Evolutionary conservation across 2,113 vertebrate genomes (phyloP).

Genomic region (Brevimyrus niger): DNA sequence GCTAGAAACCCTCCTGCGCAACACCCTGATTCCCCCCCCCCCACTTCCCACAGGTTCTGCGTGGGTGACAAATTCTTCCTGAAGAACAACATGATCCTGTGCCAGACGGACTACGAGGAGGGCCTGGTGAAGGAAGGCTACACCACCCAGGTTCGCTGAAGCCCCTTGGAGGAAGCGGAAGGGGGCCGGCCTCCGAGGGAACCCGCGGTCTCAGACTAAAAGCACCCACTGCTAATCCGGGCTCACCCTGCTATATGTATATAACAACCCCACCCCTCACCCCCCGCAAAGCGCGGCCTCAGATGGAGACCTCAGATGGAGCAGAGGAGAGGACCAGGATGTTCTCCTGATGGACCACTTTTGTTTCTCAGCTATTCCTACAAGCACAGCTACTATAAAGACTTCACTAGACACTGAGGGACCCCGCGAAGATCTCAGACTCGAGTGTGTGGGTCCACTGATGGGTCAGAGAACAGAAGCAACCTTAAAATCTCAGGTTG

Average conservation of each 20-base stretch:
- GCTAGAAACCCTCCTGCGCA: no score
- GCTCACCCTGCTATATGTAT: neutral
- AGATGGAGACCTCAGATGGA: conserved; percentile 60
- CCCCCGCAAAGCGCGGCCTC: conserved; percentile 51
- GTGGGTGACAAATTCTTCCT: conserved; percentile 99
- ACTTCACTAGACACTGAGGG: neutral
- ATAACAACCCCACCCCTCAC: conserved; percentile 11
- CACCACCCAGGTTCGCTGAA: conserved; percentile 91
- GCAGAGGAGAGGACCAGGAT: conserved; percentile 20
- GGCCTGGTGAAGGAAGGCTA: conserved; percentile 98
- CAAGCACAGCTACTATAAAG: neutral
- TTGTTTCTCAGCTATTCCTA: neutral
- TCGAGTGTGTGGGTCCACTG: neutral
- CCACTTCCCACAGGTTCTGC: conserved; percentile 73
- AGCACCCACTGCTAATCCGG: neutral
- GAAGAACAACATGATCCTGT: conserved; percentile 99
- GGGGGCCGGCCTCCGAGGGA: neutral
- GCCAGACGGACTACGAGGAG: conserved; percentile 98
- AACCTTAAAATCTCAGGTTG: conserved; percentile 39
- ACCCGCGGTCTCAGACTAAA: neutral
- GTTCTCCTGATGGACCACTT: neutral
- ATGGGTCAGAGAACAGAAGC: neutral
- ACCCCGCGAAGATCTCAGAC: neutral
- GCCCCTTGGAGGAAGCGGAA: neutral
- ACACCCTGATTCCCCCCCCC: neutral